Percentiles rank a stretch among this genome's conserved stretches.
These are phyloP conservation scores for Limulus polyphemus DNA, from an alignment of 2,888 invertebrate genomes.

Conservation along the genomic window DNA sequence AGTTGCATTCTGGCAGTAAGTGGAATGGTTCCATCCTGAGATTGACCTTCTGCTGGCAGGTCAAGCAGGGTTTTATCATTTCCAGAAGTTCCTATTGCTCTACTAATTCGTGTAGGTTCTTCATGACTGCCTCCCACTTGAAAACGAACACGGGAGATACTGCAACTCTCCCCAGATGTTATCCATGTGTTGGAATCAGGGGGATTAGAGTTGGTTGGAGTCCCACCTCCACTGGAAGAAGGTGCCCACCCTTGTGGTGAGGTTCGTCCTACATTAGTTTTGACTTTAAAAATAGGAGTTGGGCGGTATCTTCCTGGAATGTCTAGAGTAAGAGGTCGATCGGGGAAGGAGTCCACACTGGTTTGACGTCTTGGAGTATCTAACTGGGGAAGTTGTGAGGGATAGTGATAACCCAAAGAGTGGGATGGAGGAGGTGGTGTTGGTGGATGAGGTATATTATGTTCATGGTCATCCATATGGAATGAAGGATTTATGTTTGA, in stretches of 20 bases:
- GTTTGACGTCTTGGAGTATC: constrained; percentile 13
- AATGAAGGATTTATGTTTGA: constrained; percentile 50
- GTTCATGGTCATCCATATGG: constrained; percentile 48
- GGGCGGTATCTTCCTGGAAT: constrained; percentile 7
- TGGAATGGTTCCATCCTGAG: constrained; percentile 44
- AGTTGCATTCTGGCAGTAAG: constrained; percentile 37
- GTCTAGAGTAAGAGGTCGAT: constrained; percentile 12
- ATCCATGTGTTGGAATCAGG: constrained; percentile 1
- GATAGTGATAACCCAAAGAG: neutral
- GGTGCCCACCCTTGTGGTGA: constrained; percentile 21
- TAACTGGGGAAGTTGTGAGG: constrained; percentile 3
- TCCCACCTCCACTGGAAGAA: constrained; percentile 10
- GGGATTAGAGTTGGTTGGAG: constrained; percentile 11
- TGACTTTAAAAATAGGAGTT: constrained; percentile 14
- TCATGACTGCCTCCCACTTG: constrained; percentile 2
- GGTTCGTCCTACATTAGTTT: constrained; percentile 12
- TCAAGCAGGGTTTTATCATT: constrained; percentile 45
- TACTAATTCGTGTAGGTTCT: neutral
- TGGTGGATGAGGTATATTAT: constrained; percentile 30
- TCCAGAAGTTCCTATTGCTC: constrained; percentile 21
- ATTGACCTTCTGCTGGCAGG: constrained; percentile 44
- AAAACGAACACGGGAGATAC: constrained; percentile 18
- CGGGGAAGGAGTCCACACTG: constrained; percentile 12
- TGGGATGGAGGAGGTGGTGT: constrained; percentile 27
- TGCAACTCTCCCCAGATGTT: constrained; percentile 8